Evolutionary conservation across 1,140 invertebrate species (phyloP).

Genomic region (Drosophila truncata): DNA sequence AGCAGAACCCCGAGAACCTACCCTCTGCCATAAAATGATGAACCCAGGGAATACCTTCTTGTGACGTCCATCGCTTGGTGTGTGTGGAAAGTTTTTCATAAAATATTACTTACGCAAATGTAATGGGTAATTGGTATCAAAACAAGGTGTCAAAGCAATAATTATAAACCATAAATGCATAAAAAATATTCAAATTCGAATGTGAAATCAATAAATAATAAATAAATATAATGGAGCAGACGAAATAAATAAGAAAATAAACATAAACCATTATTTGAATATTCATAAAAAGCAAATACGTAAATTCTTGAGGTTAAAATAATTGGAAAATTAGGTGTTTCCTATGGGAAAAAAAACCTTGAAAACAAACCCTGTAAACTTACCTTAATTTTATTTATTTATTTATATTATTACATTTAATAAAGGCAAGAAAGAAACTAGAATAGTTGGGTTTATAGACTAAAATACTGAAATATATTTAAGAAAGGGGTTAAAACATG

Average conservation of each 20-base stretch:
- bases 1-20: slow-evolving; percentile 16
- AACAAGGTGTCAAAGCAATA: slow-evolving; percentile 29
- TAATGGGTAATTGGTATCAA: slow-evolving; percentile 5
- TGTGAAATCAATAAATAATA: slow-evolving; percentile 22
- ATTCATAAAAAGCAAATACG: slow-evolving; percentile 19
- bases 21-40: slow-evolving; percentile 21
- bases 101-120: slow-evolving; percentile 34
- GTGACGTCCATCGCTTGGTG: neutral
- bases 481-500: neutral
- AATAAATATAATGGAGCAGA: slow-evolving; percentile 4
- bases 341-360: neutral
- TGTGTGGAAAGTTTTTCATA: slow-evolving; percentile 22
- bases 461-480: neutral
- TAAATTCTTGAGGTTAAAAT: neutral
- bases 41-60: slow-evolving; percentile 39
- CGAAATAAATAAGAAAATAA: slow-evolving; percentile 18
- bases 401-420: neutral
- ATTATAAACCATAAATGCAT: slow-evolving; percentile 15
- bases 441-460: neutral
- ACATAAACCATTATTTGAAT: slow-evolving; percentile 15
- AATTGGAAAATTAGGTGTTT: neutral
- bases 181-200: slow-evolving; percentile 26
- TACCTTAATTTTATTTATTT: neutral
- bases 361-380: neutral
- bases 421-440: neutral